Base-by-base conservation (phyloP, 2,888 invertebrate genomes). In the Chydorus sphaericus region DNA sequence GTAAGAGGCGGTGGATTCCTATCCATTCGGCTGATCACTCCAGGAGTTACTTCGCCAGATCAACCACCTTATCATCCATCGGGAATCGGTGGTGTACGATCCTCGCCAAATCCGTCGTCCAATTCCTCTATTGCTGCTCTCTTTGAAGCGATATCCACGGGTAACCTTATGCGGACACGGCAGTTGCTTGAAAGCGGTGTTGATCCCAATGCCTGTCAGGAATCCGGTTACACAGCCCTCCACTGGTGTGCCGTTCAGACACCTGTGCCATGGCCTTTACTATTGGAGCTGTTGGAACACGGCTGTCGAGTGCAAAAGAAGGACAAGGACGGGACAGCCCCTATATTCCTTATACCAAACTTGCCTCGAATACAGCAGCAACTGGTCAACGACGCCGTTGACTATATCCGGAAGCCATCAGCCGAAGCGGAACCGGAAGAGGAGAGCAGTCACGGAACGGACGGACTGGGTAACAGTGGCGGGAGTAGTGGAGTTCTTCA, bases 191-290 rank as follows among this genome's bases (percentile, higher is more conserved):
- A 44, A 11, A 48, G 44, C 26, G 44, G 48, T 5, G 1, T 18
- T 11, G 48, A 55, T 18, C 26, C 31, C 29, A 66, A 69, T 56
- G 67, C 71, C 2, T 70, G 75, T 63, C 66, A 71, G 49, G 71
- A 71, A 64, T 69, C 73, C 58, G 77, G 77, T 20, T 75, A 76
- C 64, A 75, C 77, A 16, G 76, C 78, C 1, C 68, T 79, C 20
- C 77, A 78, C 64, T 65, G 78, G 54, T 75, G 76, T 28, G 74
- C 75, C 39, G 70, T 74, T 57, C 73, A 74, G 62, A 70, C 72
- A n/a, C 73, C 72, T 57, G 71, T 75, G 53, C 73, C 73, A 48
- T 73, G 74, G 71, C 73, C 75, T 57, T 73, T 73, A 62, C 71
- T 74, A 48, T 66, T 71, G 44, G 69, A 71, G 60, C 67, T 77